These are phyloP conservation scores for Drosophila orosa DNA, from an alignment of 1,140 invertebrate species.

Conservation along the genomic window DNA sequence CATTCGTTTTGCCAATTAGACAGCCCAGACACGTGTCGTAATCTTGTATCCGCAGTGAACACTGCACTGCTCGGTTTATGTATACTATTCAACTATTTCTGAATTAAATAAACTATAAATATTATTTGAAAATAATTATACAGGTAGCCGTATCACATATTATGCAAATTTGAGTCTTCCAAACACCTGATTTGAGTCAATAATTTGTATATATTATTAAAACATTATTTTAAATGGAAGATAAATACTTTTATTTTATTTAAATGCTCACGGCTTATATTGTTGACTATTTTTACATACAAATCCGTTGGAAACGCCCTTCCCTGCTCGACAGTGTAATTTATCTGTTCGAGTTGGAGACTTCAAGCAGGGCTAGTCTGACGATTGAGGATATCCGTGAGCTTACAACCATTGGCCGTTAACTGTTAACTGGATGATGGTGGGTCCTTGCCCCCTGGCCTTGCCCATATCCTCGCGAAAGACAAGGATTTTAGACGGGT, in stretches of 20 bases:
- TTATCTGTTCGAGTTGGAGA: slow-evolving; percentile 52
- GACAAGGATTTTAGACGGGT: slow-evolving; percentile 26
- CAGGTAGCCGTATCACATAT: too few relatives aligned
- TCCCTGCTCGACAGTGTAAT: slow-evolving; percentile 48
- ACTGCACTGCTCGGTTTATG: not conserved
- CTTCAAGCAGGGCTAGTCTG: slow-evolving; percentile 24
- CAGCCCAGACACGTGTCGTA: slow-evolving; percentile 78
- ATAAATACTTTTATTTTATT: not conserved
- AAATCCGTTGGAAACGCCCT: not conserved
- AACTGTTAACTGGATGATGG: slow-evolving; percentile 53
- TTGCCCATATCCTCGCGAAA: not conserved
- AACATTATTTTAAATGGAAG: not conserved
- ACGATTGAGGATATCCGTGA: slow-evolving; percentile 77
- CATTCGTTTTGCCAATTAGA: slow-evolving; percentile 80
- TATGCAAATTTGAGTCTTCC: too few relatives aligned
- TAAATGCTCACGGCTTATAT: too few relatives aligned
- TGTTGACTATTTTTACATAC: not conserved
- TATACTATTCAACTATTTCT: not conserved
- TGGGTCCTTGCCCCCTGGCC: slow-evolving; percentile 7
- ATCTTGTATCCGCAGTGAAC: slow-evolving; percentile 71
- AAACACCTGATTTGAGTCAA: too few relatives aligned
- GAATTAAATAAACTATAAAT: not conserved
- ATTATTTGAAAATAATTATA: not conserved
- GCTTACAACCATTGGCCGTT: slow-evolving; percentile 76
- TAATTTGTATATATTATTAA: too few relatives aligned